phyloP scores from a whole-genome alignment of 2,113 vertebrate genomes.

The Labeo catla region DNA sequence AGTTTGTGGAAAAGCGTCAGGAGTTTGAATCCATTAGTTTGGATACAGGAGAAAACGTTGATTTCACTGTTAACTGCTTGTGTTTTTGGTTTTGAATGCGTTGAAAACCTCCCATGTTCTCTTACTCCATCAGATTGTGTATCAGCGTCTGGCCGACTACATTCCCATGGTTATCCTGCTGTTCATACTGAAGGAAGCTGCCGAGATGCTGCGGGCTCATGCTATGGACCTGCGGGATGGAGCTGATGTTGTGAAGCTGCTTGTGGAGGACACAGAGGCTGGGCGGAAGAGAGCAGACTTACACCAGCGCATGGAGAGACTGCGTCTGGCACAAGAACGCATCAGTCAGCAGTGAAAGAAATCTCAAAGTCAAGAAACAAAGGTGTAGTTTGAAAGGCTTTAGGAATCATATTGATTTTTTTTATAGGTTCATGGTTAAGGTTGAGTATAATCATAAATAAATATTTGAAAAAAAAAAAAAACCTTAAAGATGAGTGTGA shows the following conservation, averaged over 20 bases:
- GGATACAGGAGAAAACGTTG: slow-evolving; percentile 44
- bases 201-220: slow-evolving; percentile 31
- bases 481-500: not conserved
- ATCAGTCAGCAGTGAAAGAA: slow-evolving; percentile 6
- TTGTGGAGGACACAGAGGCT: slow-evolving; percentile 48
- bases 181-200: slow-evolving; percentile 55
- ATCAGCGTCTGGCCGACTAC: slow-evolving; percentile 58
- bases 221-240: slow-evolving; percentile 44
- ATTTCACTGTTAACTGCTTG: not conserved
- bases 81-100: not conserved
- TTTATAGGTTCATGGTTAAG: not conserved
- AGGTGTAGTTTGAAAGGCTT: not conserved
- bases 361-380: not conserved
- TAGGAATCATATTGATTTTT: not conserved
- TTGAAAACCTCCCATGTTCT: not conserved
- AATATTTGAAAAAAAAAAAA: not conserved
- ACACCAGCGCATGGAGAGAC: slow-evolving; percentile 48
- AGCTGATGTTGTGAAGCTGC: slow-evolving; percentile 42
- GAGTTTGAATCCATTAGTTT: slow-evolving; percentile 35
- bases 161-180: slow-evolving; percentile 55
- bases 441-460: not conserved
- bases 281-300: slow-evolving; percentile 46
- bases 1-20: slow-evolving; percentile 48
- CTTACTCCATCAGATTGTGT: slow-evolving; percentile 50
- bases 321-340: slow-evolving; percentile 49